Evolutionary conservation across 2,888 invertebrate species (phyloP), one percentile per base, ranked within the genome.

Genomic region (Silvanus unidentatus): DNA sequence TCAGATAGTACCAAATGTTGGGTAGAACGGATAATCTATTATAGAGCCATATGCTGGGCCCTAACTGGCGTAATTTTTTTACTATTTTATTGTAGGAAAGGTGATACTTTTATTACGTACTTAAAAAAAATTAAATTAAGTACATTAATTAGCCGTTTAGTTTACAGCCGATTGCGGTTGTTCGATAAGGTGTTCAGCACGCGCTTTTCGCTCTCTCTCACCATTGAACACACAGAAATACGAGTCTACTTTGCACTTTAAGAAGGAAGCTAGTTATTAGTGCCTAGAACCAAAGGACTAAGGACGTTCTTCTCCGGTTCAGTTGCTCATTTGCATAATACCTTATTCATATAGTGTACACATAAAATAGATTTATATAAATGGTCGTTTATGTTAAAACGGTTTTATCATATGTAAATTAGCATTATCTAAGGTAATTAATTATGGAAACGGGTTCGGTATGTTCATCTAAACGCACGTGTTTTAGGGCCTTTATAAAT

Each of bases 1-100:
- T 64, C 63, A 60, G 65, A 65, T 65, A 64, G 54, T 50, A 52
- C 63, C 63, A 62, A 64, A 64, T 63, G 65, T 58, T 62, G 52
- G 56, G 55, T 55, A 54, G 54, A 51, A 55, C 8, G 22, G 50
- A 49, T 57, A 58, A 58, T 60, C 55, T 55, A 56, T 57, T 32
- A 32, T 52, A 47, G 42, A 48, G 44, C 57, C 60, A 60, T 59
- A 57, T 60, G 60, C 49, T 47, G 45, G 39, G 35, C 45, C 42
- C 45, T 45, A 43, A 44, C 47, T 32, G 13, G 32, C 22, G 22
- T 22, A 32, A 32, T 32, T 32, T 32, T 32, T 32, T 8, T 5
- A 3, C 4, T 5, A 4, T 12, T 12, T 12, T 32, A 32, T 32
- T 12, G 11, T 32, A 4, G 32, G 8, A 22, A 22, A 32, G 32